Evolutionary conservation across 2,888 invertebrate genomes (phyloP).

Genomic region (Lepidochitona cinerea): DNA sequence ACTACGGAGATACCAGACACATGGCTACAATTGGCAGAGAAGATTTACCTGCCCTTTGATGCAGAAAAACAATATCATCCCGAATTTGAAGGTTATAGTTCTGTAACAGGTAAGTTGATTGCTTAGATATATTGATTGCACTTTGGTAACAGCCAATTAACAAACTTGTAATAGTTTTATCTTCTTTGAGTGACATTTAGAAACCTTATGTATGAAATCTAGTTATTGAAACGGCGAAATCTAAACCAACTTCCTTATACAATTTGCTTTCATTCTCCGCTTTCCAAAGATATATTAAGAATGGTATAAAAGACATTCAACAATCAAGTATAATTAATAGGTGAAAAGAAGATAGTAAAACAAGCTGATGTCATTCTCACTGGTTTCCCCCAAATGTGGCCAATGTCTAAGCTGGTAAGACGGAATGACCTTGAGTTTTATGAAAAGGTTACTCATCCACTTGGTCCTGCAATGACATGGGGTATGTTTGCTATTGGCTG

Average conservation of each 20-base stretch:
- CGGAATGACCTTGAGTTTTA: conserved; percentile 51
- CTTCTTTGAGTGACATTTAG: no score
- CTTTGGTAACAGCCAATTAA: no score
- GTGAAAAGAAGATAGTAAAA: conserved; percentile 36
- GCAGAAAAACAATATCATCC: conserved; percentile 56
- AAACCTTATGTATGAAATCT: no score
- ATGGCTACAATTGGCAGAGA: conserved; percentile 17
- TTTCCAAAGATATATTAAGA: no score
- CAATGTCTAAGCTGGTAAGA: conserved; percentile 43
- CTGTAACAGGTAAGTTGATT: neutral
- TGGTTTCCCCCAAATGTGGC: conserved; percentile 58
- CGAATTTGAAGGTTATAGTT: conserved; percentile 63
- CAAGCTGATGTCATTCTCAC: conserved; percentile 68
- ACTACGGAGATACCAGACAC: neutral
- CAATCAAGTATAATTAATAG: no score
- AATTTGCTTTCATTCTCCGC: no score
- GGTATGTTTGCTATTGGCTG: conserved; percentile 72
- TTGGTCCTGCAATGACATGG: conserved; percentile 73
- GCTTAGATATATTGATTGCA: no score
- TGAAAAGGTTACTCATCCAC: conserved; percentile 52
- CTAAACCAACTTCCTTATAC: no score
- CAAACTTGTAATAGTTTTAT: no score
- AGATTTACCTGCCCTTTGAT: conserved; percentile 48
- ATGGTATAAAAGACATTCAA: no score
- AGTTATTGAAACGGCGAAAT: no score